A percentile compares a stretch with the other conserved stretches of the same genome.
phyloP scores from a whole-genome alignment of 2,113 vertebrate species.

The Brienomyrus longianalis region DNA sequence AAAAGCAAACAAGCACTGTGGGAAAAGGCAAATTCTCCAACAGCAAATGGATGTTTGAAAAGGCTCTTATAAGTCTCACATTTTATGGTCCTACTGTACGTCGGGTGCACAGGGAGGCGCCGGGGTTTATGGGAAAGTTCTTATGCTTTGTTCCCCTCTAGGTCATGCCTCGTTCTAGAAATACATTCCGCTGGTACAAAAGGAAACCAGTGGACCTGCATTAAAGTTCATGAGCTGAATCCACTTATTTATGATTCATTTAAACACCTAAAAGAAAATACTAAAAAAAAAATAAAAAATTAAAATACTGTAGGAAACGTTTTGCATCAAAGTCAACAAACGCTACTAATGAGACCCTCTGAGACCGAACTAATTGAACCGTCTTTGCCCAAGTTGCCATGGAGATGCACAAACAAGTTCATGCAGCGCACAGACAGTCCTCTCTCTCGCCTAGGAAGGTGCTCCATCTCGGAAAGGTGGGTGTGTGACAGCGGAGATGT shows the following conservation, averaged over 20 bases:
- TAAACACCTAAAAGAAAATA: not conserved
- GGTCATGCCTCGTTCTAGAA: not conserved
- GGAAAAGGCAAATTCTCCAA: conserved; percentile 36
- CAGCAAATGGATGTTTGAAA: conserved; percentile 37
- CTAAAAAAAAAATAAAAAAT: not conserved
- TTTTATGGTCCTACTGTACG: conserved; percentile 3
- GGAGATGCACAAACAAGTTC: conserved; percentile 17
- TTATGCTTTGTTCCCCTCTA: not conserved
- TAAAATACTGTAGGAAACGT: conserved; percentile 4
- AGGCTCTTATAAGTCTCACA: conserved; percentile 20
- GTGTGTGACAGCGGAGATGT: not conserved
- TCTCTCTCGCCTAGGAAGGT: not conserved
- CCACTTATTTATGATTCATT: conserved; percentile 11
- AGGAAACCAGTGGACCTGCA: not conserved
- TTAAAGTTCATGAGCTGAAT: not conserved
- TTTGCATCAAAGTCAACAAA: conserved; percentile 22
- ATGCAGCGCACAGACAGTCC: not conserved
- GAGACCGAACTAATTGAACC: conserved; percentile 16
- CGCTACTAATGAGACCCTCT: conserved; percentile 12
- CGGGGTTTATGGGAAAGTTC: not conserved
- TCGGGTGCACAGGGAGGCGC: not conserved
- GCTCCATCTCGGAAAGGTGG: not conserved
- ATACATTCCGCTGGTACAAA: not conserved
- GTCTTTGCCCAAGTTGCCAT: conserved; percentile 8
- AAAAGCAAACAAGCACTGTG: conserved; percentile 25